Evolutionary conservation across 2,113 vertebrate genomes (phyloP), one percentile per base, ranked within the genome.

Genomic region (Seriola aureovittata): DNA sequence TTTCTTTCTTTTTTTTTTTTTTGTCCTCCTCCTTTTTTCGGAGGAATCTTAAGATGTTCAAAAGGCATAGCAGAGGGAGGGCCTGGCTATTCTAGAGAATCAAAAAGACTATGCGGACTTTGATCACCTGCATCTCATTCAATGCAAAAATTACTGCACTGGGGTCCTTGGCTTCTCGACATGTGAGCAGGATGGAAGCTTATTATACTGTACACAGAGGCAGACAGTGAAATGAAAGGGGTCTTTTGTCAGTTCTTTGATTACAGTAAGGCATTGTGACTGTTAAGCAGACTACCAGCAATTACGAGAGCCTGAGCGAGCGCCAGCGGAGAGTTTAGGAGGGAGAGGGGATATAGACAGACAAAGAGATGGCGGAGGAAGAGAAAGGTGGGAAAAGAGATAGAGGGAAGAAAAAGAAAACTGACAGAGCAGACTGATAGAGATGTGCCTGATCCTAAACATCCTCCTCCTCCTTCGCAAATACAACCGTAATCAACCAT

Each of bases 101-200:
- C 92, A 95, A 93, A 94, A 93, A 93, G 93, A 93, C 92, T 93
- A 40, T 64, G 76, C 58, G 60, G 82, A 93, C 92, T 95, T 95
- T 94, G 93, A 93, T 94, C 93, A 93, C 90, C 91, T 91, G 88
- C 85, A 88, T 89, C 87, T 91, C 89, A 91, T 91, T 89, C 89
- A 82, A 71, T 83, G 86, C 81, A 88, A 89, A 89, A 92, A 93
- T 90, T 78, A 93, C 89, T 64, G 77, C 75, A 13, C 81, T n/a
- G 83, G 76, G 90, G 85, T 86, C 78, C 62, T 58, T 52, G 85
- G 89, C 89, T 93, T 86, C 77, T 78, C 87, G 70, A 90, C 88
- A 87, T 66, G 87, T 21, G 88, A 85, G 87, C 81, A 46, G 78
- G 89, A 90, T 75, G 85, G 88, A 84, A 85, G 84, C 82, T 82